Evolutionary conservation across 2,113 vertebrate genomes (phyloP).

Genomic region (Barnardius zonarius): DNA sequence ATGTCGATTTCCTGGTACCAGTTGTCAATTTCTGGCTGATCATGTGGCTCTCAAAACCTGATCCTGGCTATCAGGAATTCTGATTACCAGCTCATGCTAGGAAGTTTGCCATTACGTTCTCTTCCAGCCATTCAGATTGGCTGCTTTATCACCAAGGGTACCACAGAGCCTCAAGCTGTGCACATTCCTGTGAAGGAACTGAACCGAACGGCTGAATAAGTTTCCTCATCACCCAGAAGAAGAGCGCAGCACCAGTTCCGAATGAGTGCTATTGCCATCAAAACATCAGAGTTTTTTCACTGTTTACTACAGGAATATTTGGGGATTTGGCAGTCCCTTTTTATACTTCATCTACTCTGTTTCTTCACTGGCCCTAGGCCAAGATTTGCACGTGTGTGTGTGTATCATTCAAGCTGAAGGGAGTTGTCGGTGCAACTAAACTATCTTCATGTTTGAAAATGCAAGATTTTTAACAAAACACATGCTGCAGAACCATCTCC

Average conservation of each 20-base stretch:
- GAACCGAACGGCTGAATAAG: not conserved
- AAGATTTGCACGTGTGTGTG: rapidly evolving
- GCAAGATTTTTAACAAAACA: not conserved
- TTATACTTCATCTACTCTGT: not conserved
- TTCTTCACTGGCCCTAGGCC: not conserved
- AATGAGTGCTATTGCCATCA: not conserved
- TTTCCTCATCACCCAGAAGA: not conserved
- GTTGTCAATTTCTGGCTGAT: not conserved
- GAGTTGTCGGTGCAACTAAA: not conserved
- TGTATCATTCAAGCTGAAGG: not conserved
- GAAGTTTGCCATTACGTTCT: not conserved
- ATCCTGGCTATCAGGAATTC: not conserved
- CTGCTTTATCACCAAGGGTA: not conserved
- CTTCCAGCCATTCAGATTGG: not conserved
- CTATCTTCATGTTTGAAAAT: not conserved
- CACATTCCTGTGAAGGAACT: not conserved
- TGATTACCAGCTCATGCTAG: not conserved
- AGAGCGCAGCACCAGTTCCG: not conserved
- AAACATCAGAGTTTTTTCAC: rapidly evolving
- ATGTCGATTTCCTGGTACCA: not conserved
- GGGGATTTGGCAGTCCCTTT: not conserved
- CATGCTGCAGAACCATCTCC: not conserved
- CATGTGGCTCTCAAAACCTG: not conserved
- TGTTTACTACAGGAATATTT: not conserved
- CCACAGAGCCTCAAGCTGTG: not conserved